Evolutionary conservation across 2,888 invertebrate genomes (phyloP).

Genomic region (Diaphora mendica): DNA sequence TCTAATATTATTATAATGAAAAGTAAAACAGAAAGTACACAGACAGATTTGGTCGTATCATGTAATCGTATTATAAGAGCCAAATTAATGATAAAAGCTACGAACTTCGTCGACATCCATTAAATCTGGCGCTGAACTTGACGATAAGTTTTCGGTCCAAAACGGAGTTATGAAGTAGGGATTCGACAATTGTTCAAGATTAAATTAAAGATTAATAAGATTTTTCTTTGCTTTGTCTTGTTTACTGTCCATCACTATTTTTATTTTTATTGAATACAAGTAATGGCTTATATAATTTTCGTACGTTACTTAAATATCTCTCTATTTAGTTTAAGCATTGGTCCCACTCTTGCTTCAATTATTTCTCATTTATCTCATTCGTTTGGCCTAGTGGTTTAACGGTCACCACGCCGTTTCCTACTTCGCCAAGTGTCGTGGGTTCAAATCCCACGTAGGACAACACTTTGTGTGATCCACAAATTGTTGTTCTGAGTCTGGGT

Average conservation of each 20-base stretch:
- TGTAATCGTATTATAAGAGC: slow-evolving; percentile 65
- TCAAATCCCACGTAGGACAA: too few species aligned
- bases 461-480: too few species aligned
- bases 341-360: background rate
- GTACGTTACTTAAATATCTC: background rate
- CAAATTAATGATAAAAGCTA: slow-evolving; percentile 64
- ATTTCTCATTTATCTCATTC: too few species aligned
- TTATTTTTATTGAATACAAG: background rate
- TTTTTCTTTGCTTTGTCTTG: slow-evolving; percentile 2
- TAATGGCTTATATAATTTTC: too few species aligned
- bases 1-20: slow-evolving; percentile 52
- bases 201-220: slow-evolving; percentile 6
- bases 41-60: slow-evolving; percentile 54
- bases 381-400: too few species aligned
- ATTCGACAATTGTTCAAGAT: slow-evolving; percentile 11
- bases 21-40: slow-evolving; percentile 58
- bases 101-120: slow-evolving; percentile 57
- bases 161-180: slow-evolving; percentile 49
- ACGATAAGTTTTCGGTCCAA: slow-evolving; percentile 48
- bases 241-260: background rate
- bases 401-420: too few species aligned
- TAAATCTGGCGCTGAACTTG: slow-evolving; percentile 53
- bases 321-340: background rate
- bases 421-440: too few species aligned
- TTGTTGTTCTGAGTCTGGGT: too few species aligned